Base-by-base conservation (phyloP, 2,797 vertebrate species). In the Enteromius radiatus region DNA sequence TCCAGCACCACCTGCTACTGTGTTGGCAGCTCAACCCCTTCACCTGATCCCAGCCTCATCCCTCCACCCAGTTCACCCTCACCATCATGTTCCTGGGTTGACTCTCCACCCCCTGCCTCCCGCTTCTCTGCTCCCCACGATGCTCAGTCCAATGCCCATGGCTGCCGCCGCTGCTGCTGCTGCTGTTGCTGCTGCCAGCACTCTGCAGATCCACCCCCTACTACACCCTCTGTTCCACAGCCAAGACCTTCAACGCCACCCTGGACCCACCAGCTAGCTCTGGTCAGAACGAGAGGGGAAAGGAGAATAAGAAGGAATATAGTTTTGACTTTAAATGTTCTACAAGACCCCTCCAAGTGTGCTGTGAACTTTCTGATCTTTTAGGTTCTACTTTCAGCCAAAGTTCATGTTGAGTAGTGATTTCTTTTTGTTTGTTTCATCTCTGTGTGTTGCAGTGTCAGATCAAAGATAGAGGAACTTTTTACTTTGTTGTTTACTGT, bases 171-270 rank as follows among this genome's bases (percentile, higher is more conserved):
- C 70, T 49, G 63, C 94, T 68, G 93, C 94, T 68, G 93, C 94
- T 74, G 93, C 84, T 73, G 83, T 94, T 84, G 89, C 92, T 69
- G 77, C 92, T 10, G 73, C 92, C 56, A 91, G 95, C 7, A 86
- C 92, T 65, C 80, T 96, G 49, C 94, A 94, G 61, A 87, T 95
- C 81, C 93, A 93, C 84, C 93, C 93, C 74, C 86, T 96, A 10
- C 90, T 96, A 71, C 96, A 95, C 67, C 95, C 96, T 0, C 82
- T 98, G 78, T 93, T 96, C 77, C 94, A 93, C 87, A 92, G 93
- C 38, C 96, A 95, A 87, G 94, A 95, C 43, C 87, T 93, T 80
- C 93, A 89, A 77, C 92, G 88, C 49, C 93, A 93, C 84, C 92
- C 93, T 77, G 94, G 89, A 86, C 91, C 92, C 47, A 88, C 88